Conservation (phyloP, 92 coral and sea anemone genomes). For the Phymanthus crucifer region DNA sequence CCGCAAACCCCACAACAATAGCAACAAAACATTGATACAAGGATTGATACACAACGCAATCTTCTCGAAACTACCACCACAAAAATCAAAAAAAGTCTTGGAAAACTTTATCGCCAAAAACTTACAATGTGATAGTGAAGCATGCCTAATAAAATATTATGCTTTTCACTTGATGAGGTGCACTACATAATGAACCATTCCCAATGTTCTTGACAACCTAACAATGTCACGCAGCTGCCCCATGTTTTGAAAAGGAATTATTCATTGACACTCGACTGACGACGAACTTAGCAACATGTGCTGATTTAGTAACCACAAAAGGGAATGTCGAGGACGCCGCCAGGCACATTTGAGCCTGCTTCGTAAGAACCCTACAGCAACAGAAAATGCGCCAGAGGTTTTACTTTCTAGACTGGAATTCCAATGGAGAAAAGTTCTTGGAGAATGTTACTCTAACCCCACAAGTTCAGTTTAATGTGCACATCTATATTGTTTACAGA, state of each 20-base stretch:
- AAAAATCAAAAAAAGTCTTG: too few relatives aligned
- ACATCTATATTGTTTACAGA: conserved; percentile 61
- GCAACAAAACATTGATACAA: too few relatives aligned
- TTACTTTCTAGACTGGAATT: conserved; percentile 76
- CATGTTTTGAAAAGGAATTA: conserved; percentile 1
- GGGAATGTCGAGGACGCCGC: background rate
- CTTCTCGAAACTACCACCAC: too few relatives aligned
- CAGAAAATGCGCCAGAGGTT: conserved; percentile 46
- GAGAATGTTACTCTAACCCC: conserved; percentile 65
- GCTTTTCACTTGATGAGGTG: background rate
- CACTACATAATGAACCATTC: background rate
- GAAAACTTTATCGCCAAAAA: too few relatives aligned
- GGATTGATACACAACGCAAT: too few relatives aligned
- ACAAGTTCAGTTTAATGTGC: conserved; percentile 52
- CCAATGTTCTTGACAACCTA: background rate
- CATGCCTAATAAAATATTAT: too few relatives aligned
- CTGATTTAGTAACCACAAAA: background rate
- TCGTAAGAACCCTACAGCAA: too few relatives aligned
- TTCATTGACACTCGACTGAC: background rate
- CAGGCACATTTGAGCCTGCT: too few relatives aligned
- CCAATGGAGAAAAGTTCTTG: conserved; percentile 59
- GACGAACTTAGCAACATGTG: background rate
- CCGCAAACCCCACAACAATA: too few relatives aligned
- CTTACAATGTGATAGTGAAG: too few relatives aligned
- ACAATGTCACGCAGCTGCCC: background rate